Conservation (phyloP, 2,888 invertebrate genomes). For the Microplitis manilae region DNA sequence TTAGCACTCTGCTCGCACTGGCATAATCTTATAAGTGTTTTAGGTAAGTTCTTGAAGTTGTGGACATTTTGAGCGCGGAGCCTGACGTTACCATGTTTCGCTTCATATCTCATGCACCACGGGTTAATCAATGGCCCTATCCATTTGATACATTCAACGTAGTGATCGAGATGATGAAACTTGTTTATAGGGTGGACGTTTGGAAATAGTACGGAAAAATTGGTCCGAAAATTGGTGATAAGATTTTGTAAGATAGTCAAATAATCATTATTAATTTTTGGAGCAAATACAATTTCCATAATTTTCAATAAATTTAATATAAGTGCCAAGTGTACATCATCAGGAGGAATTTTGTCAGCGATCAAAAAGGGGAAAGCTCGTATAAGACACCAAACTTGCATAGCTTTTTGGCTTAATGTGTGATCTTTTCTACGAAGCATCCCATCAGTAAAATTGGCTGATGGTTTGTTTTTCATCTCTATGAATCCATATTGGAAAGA, state of each 20-base stretch:
- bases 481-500: too few relatives aligned
- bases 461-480: too few relatives aligned
- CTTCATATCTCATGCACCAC: constrained; percentile 52
- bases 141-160: constrained; percentile 47
- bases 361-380: constrained; percentile 50
- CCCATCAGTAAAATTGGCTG: too few relatives aligned
- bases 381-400: constrained; percentile 50
- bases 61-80: constrained; percentile 25
- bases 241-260: constrained; percentile 44
- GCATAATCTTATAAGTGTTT: constrained; percentile 22
- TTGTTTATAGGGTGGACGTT: constrained; percentile 50
- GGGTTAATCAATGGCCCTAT: constrained; percentile 45
- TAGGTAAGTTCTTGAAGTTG: constrained; percentile 31
- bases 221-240: constrained; percentile 41
- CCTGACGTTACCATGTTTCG: constrained; percentile 42
- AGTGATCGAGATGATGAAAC: constrained; percentile 48
- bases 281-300: constrained; percentile 52
- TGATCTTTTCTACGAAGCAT: constrained; percentile 41
- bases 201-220: constrained; percentile 45
- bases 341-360: constrained; percentile 43
- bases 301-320: constrained; percentile 46
- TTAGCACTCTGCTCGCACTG: constrained; percentile 26
- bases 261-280: constrained; percentile 37
- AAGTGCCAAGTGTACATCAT: constrained; percentile 45
- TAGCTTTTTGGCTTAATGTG: constrained; percentile 47